A percentile compares a stretch with the other conserved stretches of the same genome.
phyloP scores from a whole-genome alignment of 2,888 invertebrate genomes.

The Sminthurinus aureus region DNA sequence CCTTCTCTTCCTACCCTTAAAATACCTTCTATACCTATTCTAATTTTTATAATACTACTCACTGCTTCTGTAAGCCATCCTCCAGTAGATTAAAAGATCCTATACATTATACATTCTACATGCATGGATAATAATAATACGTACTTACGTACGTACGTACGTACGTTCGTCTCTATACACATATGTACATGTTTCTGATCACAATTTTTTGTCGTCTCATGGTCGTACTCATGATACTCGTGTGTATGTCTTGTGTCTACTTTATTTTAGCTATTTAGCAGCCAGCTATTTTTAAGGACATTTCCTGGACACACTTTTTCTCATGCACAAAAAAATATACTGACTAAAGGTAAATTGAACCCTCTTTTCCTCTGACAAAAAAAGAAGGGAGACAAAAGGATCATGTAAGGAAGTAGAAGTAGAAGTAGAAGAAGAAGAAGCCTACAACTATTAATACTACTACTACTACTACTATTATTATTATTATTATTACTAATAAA shows the following conservation, averaged over 20 bases:
- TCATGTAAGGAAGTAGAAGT: not conserved
- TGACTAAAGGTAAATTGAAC: conserved; percentile 14
- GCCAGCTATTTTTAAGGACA: conserved; percentile 17
- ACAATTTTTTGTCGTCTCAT: too few relatives aligned
- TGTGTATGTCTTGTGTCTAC: conserved; percentile 2
- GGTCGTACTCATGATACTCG: not conserved
- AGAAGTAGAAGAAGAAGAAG: too few relatives aligned
- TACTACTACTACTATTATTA: not conserved
- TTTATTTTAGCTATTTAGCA: conserved; percentile 14
- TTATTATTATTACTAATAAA: conserved; percentile 32
- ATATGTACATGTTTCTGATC: too few relatives aligned
- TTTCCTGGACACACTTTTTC: not conserved
- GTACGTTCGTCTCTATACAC: not conserved
- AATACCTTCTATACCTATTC: not conserved
- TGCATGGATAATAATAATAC: not conserved
- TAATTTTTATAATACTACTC: conserved; percentile 23
- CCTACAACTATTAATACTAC: not conserved
- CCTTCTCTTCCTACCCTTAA: conserved; percentile 9
- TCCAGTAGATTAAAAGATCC: not conserved
- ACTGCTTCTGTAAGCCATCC: conserved; percentile 2
- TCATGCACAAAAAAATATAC: not conserved
- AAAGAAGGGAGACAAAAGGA: conserved; percentile 18
- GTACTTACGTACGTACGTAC: not conserved
- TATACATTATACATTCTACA: not conserved
- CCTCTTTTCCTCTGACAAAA: not conserved